Conservation (phyloP, 2,797 vertebrate genomes). For the Heteromormyrus szaboi region DNA sequence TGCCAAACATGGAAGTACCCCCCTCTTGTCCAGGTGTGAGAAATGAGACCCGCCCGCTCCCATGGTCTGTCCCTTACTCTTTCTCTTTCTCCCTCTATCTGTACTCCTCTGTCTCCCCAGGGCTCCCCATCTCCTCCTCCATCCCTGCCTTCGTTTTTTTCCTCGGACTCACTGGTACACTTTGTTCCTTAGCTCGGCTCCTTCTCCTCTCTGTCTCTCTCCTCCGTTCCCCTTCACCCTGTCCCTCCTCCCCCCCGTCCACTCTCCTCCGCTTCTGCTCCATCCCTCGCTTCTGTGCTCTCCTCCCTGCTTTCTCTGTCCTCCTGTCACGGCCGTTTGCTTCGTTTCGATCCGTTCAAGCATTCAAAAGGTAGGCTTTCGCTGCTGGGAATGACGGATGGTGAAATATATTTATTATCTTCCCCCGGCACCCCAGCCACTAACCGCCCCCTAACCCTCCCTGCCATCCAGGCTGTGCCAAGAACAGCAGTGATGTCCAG, state of each 20-base stretch:
- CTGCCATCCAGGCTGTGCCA: slow-evolving; percentile 48
- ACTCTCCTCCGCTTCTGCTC: neutral
- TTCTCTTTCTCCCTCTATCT: neutral
- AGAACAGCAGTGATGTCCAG: slow-evolving; percentile 37
- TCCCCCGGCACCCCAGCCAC: neutral
- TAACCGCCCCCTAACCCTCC: neutral
- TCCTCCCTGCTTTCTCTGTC: neutral
- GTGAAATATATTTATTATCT: neutral
- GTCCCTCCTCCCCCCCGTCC: neutral
- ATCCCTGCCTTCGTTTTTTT: slow-evolving; percentile 21
- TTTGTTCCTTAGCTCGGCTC: slow-evolving; percentile 9
- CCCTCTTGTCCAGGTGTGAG: slow-evolving; percentile 25
- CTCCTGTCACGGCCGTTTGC: neutral
- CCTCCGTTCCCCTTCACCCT: neutral
- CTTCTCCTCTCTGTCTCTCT: slow-evolving; percentile 12
- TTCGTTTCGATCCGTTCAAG: neutral
- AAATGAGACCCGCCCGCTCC: too few relatives aligned
- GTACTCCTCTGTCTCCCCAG: neutral
- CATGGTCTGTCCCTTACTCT: neutral
- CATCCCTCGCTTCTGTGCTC: neutral
- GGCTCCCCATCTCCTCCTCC: slow-evolving; percentile 27
- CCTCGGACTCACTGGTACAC: slow-evolving; percentile 13
- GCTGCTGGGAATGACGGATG: neutral
- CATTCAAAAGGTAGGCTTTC: neutral
- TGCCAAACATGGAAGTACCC: slow-evolving; percentile 41